phyloP scores from a whole-genome alignment of 1,140 invertebrate genomes.

The Bombus polaris region DNA sequence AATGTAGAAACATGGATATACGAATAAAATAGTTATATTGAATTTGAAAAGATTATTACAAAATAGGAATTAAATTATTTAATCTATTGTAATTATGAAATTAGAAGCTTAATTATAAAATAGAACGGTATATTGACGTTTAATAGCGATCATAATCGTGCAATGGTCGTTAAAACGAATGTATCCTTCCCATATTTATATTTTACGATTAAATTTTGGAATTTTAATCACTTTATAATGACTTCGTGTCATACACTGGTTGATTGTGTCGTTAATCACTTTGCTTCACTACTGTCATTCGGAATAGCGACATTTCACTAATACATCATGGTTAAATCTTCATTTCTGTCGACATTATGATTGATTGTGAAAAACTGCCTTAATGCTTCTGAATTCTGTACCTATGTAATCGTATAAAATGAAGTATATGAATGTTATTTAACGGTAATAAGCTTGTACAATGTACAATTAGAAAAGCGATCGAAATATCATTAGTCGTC shows the following conservation, averaged over 20 bases:
- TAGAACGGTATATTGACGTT: too few relatives aligned
- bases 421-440: background rate
- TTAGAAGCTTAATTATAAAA: too few relatives aligned
- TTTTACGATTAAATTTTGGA: background rate
- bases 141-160: too few relatives aligned
- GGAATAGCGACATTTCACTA: background rate
- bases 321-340: slow-evolving; percentile 4
- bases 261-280: slow-evolving; percentile 18
- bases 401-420: background rate
- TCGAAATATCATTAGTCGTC: background rate
- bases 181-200: background rate
- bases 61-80: too few relatives aligned
- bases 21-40: too few relatives aligned
- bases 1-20: too few relatives aligned
- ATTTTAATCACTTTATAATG: background rate
- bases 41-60: too few relatives aligned
- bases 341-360: background rate
- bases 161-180: too few relatives aligned
- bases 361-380: background rate
- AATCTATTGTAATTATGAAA: too few relatives aligned
- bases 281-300: background rate
- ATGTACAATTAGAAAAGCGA: background rate
- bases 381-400: background rate
- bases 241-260: background rate
- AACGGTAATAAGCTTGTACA: background rate